These are phyloP conservation scores for Camponotus floridanus DNA, from an alignment of 1,140 invertebrate species.

Conservation along the genomic window DNA sequence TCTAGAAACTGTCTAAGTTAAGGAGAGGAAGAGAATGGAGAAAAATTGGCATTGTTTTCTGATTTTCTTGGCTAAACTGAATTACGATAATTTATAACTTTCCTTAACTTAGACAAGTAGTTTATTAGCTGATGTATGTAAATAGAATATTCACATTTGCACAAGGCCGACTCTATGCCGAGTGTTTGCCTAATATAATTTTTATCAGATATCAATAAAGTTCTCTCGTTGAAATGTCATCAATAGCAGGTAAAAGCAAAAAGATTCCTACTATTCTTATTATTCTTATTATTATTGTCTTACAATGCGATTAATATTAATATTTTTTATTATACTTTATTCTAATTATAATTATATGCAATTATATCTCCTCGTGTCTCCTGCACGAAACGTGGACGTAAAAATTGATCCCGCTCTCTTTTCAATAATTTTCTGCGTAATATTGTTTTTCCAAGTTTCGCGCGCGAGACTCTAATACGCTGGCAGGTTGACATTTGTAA, in stretches of 20 bases:
- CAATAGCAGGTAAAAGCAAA: slow-evolving; percentile 34
- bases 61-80: not conserved
- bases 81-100: not conserved
- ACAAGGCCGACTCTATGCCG: slow-evolving; percentile 45
- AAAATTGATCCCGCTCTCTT: slow-evolving; percentile 12
- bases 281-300: slow-evolving; percentile 45
- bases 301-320: slow-evolving; percentile 50
- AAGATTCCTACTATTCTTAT: slow-evolving; percentile 73
- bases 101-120: slow-evolving; percentile 46
- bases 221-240: slow-evolving; percentile 30
- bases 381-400: slow-evolving; percentile 21
- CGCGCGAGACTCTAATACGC: not conserved
- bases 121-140: slow-evolving; percentile 61
- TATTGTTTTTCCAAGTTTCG: slow-evolving; percentile 21
- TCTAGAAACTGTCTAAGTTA: slow-evolving; percentile 31
- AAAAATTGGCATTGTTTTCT: slow-evolving; percentile 15
- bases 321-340: slow-evolving; percentile 32
- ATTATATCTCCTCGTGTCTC: slow-evolving; percentile 10
- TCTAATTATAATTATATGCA: slow-evolving; percentile 39
- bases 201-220: slow-evolving; percentile 44
- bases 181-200: slow-evolving; percentile 60
- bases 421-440: not conserved
- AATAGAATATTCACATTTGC: slow-evolving; percentile 65
- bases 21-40: not conserved
- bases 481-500: slow-evolving; percentile 12